Conservation (phyloP, 2,888 invertebrate genomes). For the Eristalinus aeneus region DNA sequence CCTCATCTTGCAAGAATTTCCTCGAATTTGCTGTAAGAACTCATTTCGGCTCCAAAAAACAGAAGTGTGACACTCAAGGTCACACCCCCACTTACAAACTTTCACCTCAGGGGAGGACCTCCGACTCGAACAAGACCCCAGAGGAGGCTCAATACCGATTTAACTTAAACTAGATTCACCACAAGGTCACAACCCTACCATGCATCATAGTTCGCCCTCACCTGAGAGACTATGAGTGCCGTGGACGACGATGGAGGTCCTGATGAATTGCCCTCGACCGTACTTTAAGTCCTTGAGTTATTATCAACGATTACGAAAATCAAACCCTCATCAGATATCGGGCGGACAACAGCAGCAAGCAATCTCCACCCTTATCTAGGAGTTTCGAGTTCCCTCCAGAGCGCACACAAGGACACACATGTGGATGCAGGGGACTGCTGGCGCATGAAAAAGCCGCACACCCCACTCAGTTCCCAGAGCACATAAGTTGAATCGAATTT, state of each 20-base stretch:
- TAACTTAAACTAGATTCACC: neutral
- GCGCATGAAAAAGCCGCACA: conserved; percentile 22
- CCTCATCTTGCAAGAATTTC: neutral
- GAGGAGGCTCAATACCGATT: neutral
- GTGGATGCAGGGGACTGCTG: neutral
- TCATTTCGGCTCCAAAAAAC: neutral
- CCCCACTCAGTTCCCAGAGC: conserved; percentile 14
- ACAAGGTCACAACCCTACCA: neutral
- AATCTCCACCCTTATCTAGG: conserved; percentile 12
- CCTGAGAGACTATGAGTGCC: neutral
- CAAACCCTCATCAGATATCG: conserved; percentile 57
- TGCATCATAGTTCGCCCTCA: conserved; percentile 18
- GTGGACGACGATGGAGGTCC: conserved; percentile 7
- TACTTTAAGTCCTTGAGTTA: conserved; percentile 51
- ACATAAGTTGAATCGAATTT: conserved; percentile 58
- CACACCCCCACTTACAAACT: neutral
- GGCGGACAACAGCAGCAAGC: conserved; percentile 20
- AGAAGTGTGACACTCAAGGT: neutral
- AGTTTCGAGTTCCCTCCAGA: neutral
- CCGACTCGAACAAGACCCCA: neutral
- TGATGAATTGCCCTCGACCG: conserved; percentile 49
- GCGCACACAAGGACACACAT: neutral
- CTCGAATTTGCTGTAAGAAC: neutral
- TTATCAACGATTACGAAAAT: conserved; percentile 52
- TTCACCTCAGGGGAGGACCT: neutral